A percentile compares a stretch with the other conserved stretches of the same genome.
These are phyloP conservation scores for Cephalopholis sonnerati DNA, from an alignment of 2,113 vertebrate species.

Conservation along the genomic window DNA sequence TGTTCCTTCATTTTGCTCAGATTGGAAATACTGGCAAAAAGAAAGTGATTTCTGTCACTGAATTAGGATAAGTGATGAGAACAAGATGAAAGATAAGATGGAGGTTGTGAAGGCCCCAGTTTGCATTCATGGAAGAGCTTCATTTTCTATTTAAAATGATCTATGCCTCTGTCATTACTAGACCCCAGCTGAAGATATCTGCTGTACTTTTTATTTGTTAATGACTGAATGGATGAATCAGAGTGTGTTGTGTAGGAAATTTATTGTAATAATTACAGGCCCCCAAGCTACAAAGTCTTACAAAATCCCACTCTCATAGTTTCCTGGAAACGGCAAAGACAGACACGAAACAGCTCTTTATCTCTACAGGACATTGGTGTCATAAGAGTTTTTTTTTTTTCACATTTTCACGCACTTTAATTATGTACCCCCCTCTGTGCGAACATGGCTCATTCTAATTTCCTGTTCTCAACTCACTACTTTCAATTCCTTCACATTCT, in stretches of 20 bases:
- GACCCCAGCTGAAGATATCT: neutral
- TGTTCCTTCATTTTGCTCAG: neutral
- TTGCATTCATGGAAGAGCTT: neutral
- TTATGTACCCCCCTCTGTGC: neutral
- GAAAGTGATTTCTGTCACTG: neutral
- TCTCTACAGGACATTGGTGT: neutral
- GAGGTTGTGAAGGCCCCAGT: neutral
- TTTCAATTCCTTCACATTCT: neutral
- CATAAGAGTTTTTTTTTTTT: neutral
- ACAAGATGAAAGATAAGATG: neutral
- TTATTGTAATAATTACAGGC: neutral
- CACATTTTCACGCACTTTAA: neutral
- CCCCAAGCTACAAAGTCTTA: neutral
- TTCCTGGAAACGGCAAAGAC: neutral
- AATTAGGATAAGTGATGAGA: neutral
- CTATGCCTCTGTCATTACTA: neutral
- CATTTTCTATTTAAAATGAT: neutral
- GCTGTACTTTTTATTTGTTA: neutral
- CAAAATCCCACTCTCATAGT: neutral
- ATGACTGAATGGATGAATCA: neutral
- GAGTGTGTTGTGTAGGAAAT: neutral
- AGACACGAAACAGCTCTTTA: neutral
- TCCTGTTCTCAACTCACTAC: neutral
- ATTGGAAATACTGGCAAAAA: neutral
- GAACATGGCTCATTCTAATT: slow-evolving; percentile 10